Conservation (phyloP, 2,797 vertebrate species). For the Microctenopoma steveboyesi region DNA sequence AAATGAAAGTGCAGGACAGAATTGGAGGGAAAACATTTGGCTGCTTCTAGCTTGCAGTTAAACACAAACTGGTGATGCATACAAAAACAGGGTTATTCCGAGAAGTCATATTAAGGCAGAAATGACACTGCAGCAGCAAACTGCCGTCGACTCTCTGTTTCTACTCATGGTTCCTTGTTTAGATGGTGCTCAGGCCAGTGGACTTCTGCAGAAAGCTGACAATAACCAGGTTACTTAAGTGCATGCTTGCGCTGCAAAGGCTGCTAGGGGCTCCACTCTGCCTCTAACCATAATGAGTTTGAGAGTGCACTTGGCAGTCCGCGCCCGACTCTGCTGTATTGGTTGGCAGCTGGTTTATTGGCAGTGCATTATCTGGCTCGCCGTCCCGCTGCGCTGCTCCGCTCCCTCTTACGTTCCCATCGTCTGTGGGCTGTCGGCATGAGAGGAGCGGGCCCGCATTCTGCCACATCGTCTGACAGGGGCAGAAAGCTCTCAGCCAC, state of each 20-base stretch:
- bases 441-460: constrained; percentile 34
- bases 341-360: constrained; percentile 62
- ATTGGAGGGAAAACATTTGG: neutral
- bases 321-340: constrained; percentile 50
- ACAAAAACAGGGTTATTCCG: neutral
- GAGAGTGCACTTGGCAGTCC: constrained; percentile 37
- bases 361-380: constrained; percentile 52
- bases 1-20: neutral
- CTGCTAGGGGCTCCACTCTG: constrained; percentile 27
- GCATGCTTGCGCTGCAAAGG: neutral
- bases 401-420: constrained; percentile 47
- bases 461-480: constrained; percentile 49
- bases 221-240: constrained; percentile 5
- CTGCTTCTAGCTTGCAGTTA: constrained; percentile 2
- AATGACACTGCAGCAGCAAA: neutral
- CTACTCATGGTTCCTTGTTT: neutral
- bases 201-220: constrained; percentile 10
- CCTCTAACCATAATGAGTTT: constrained; percentile 41
- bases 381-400: constrained; percentile 29
- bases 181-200: neutral
- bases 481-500: constrained; percentile 57
- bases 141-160: neutral
- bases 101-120: neutral
- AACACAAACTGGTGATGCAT: constrained; percentile 3
- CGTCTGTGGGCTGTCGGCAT: constrained; percentile 41